These are phyloP conservation scores for Phaetusa simplex DNA, from an alignment of 2,113 vertebrate species.

Conservation along the genomic window DNA sequence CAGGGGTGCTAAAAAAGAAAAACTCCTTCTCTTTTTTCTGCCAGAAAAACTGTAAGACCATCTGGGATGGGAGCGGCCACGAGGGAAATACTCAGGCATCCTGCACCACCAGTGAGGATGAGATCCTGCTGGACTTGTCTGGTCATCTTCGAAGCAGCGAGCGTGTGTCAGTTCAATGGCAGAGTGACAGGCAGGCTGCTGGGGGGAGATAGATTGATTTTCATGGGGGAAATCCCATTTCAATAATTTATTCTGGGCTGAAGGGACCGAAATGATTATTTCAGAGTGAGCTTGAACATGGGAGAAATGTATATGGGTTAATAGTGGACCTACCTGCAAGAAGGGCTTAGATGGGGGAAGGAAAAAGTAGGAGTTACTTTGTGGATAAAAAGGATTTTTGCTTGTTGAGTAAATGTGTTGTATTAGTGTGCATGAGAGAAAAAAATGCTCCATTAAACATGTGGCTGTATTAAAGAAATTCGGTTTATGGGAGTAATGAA, in stretches of 20 bases:
- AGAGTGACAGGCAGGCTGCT: not conserved
- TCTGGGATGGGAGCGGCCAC: rapidly evolving
- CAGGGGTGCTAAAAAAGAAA: not conserved
- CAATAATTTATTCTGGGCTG: not conserved
- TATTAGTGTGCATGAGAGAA: too few species aligned
- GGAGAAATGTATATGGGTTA: not conserved
- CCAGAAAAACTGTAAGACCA: not conserved
- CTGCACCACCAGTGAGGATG: not conserved
- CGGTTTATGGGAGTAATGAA: not conserved
- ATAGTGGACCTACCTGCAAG: not conserved
- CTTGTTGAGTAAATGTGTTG: not conserved
- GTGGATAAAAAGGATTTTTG: not conserved
- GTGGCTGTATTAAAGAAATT: not conserved
- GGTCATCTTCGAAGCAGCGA: rapidly evolving
- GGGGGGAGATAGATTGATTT: not conserved
- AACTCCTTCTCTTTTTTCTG: not conserved
- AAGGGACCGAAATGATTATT: not conserved
- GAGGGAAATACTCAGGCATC: not conserved
- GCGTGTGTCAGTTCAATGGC: rapidly evolving
- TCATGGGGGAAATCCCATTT: not conserved
- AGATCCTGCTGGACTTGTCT: not conserved
- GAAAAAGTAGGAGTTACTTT: not conserved
- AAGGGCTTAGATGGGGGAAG: not conserved
- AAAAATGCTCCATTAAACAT: not conserved
- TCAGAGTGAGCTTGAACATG: not conserved